Base-by-base conservation (phyloP, 1,140 invertebrate species). In the Penaeus japonicus region DNA sequence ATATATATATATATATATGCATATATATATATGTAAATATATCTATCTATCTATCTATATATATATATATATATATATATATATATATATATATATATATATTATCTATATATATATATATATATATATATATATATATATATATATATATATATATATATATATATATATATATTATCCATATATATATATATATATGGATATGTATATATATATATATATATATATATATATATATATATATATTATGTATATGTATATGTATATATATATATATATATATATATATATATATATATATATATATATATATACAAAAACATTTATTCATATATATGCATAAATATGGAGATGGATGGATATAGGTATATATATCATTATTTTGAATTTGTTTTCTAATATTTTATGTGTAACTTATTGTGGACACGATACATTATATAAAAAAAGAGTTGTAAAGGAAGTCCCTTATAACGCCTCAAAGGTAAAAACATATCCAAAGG, bases 1-100 rank as follows among this genome's bases (percentile, higher is more conserved):
- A 80, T 53, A 80, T 80, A 80, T 80, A 80, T 80, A 80, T 80
- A 80, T 53, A 80, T 80, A 80, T 80, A 80, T 80, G 47, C 47
- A 80, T 53, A 80, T 80, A 80, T 80, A 80, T 80, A 80, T 80
- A 80, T 53, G 47, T 80, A 80, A 35, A 80, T 80, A 80, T 35
- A 80, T 53, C 30, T 80, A 80, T 80, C 30, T 80, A 80, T 53
- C 12, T 80, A 53, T 80, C 30, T 80, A 80, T 80, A 80, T 80
- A 80, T 55, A 81, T 81, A 22, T 81, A 81, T 81, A 55, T 81
- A 55, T 55, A 81, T 81, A 55, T 81, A 81, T 81, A 55, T 81
- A 81, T 55, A 55, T 81, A 81, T 81, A 81, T 55, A 81, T 81
- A 81, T 55, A 55, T 81, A 81, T 81, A 81, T 81, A 81, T 81